Base-by-base conservation (phyloP, 1,140 invertebrate species). In the Tribolium castaneum region DNA sequence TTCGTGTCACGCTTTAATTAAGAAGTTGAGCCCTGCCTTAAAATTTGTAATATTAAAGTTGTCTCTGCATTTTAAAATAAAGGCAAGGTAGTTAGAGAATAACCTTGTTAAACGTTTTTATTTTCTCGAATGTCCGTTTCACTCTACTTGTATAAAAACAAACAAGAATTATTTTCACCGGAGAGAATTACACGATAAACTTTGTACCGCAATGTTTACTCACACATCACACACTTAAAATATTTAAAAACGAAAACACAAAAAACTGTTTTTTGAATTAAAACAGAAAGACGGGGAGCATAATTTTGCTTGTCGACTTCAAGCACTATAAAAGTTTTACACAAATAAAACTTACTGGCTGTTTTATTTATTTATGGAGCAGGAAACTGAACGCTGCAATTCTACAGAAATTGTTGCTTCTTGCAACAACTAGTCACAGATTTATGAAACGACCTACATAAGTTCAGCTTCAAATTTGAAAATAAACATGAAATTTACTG, bases 41-140 rank as follows among this genome's bases (percentile, higher is more conserved):
- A 54, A 54, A 54, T 54, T 54, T 54, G 54, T 59, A 25, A 59
- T 25, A 59, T 59, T 25, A 59, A 59, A 25, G 6, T 59, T 59
- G 54, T 59, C 54, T 19, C 14, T 22, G 54, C 14, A 22, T 59
- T 59, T 22, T 25, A 13, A 25, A 59, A 59, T 59, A 25, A 25
- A 25, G 25, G 6, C 54, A 59, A 25, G 16, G 54, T 59, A 59
- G 54, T 59, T 25, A 25, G 54, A 59, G 19, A 22, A 59, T 59
- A 59, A 59, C 25, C 19, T 59, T 25, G 10, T 59, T 54, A 54
- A 50, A 54, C 14, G 52, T 54, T 54, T 54, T 54, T 54, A 54
- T 54, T 54, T 54, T 19, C 12, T 9, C 12, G 19, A 16, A 54
- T 54, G 52, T 54, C 52, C 52, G 14, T 16, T 54, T 54, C 14